phyloP scores from a whole-genome alignment of 1,140 invertebrate genomes.

The Saccostrea echinata region DNA sequence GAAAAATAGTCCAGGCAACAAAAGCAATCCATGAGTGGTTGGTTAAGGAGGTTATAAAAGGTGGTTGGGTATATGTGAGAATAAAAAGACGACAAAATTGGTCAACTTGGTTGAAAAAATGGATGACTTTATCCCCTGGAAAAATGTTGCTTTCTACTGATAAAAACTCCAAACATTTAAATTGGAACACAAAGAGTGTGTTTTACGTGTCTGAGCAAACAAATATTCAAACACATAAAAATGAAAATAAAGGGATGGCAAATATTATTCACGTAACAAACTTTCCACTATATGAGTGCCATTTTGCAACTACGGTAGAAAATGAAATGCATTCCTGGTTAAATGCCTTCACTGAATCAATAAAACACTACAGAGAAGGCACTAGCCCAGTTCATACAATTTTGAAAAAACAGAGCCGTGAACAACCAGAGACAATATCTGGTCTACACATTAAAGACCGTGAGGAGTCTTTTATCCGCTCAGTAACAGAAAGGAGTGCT shows the following conservation, averaged over 20 bases:
- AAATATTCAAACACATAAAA: not conserved
- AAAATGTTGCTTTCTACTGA: conserved; percentile 34
- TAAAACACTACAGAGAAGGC: not conserved
- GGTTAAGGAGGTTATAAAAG: conserved; percentile 45
- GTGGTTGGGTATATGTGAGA: conserved; percentile 52
- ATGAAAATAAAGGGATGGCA: not conserved
- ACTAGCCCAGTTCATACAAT: not conserved
- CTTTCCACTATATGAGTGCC: conserved; percentile 22
- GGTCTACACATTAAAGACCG: not conserved
- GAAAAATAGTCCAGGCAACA: not conserved
- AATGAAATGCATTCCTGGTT: conserved; percentile 38
- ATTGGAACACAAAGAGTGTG: not conserved
- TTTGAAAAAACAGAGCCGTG: not conserved
- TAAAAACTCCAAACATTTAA: not conserved
- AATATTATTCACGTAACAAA: conserved; percentile 40
- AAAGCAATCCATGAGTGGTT: conserved; percentile 47
- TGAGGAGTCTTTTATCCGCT: not conserved
- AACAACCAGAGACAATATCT: not conserved
- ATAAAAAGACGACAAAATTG: conserved; percentile 57
- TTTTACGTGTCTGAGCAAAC: conserved; percentile 21
- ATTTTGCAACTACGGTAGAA: conserved; percentile 20
- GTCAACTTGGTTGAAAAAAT: conserved; percentile 56
- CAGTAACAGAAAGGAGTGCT: not conserved
- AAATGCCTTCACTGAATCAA: not conserved
- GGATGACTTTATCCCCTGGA: conserved; percentile 49